Percentiles rank a stretch among this genome's conserved stretches.
Conservation (phyloP, 2,797 vertebrate genomes). For the Streptopelia turtur region DNA sequence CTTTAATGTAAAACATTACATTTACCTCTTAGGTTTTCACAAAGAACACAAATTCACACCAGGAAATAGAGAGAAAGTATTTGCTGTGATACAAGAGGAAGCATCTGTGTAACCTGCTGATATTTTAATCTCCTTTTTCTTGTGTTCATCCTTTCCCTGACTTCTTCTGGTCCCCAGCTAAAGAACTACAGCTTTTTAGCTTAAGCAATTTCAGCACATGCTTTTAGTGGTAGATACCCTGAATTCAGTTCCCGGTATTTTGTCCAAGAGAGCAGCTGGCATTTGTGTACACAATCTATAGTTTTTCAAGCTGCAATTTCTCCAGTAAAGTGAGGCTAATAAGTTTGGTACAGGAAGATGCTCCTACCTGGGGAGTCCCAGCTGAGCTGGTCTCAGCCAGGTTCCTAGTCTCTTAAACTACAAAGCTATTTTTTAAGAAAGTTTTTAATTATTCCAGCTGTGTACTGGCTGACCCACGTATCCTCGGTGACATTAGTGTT, state of each 20-base stretch:
- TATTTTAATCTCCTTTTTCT: slow-evolving; percentile 30
- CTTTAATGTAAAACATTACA: slow-evolving; percentile 1
- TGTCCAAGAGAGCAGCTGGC: not conserved
- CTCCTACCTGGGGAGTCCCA: not conserved
- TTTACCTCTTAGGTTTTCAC: slow-evolving; percentile 11
- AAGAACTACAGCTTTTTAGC: not conserved
- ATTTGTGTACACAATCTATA: not conserved
- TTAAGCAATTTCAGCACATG: not conserved
- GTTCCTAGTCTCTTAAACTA: not conserved
- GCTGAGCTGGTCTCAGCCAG: not conserved
- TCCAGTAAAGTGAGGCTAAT: not conserved
- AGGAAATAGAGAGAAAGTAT: not conserved
- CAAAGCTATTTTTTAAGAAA: not conserved
- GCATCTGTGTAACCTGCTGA: not conserved
- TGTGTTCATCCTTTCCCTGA: not conserved
- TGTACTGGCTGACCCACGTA: not conserved
- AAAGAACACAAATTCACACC: not conserved
- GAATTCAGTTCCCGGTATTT: not conserved
- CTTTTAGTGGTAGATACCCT: not conserved
- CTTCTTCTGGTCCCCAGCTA: not conserved
- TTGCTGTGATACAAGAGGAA: not conserved
- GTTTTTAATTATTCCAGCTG: not conserved
- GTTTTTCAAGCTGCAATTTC: not conserved
- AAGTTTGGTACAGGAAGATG: not conserved
- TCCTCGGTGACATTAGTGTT: not conserved